Base-by-base conservation (phyloP, 2,888 invertebrate genomes). In the Nebria brevicollis region DNA sequence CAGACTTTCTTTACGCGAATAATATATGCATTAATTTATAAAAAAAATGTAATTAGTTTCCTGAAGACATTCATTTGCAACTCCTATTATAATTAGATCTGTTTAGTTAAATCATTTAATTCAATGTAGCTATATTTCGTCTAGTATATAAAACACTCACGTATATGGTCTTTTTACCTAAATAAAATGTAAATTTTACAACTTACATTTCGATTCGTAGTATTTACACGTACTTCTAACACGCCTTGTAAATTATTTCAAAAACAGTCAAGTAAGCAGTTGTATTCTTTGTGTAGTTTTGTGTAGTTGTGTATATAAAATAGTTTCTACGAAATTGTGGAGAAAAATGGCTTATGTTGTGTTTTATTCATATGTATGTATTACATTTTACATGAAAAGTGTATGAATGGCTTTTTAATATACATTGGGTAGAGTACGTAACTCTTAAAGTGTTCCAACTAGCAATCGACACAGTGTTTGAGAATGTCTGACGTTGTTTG, bases 351-450 rank as follows among this genome's bases (percentile, higher is more conserved):
- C 74, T 25, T 68, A 42, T 79, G 42, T 79, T 13, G 54, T 79
- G 42, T 79, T 79, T 54, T 79, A 75, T 75, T 75, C 79, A 75
- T 66, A 79, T 11, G 79, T 79, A 79, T 66, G 79, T 79, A 68
- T 68, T 68, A 15, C 13, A 68, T n/a, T 68, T 25, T 25, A 15
- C 66, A 66, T 25, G 15, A 25, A 66, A 66, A 10, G 66, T 66
- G 65, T 65, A 8, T 65, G 65, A n/a, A 54, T 54, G 13, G 7
- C 54, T 3, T 54, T 54, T 7, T 2, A 54, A 54, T 8, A 13
- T 13, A 3, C 4, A 54, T n/a, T n/a, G n/a, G n/a, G n/a, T n/a
- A n/a, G n/a, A n/a, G n/a, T n/a, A n/a, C n/a, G n/a, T n/a, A n/a
- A n/a, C n/a, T n/a, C n/a, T n/a, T n/a, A n/a, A n/a, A n/a, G n/a